Conservation (phyloP, 2,888 invertebrate genomes). For the Piscicola geometra region DNA sequence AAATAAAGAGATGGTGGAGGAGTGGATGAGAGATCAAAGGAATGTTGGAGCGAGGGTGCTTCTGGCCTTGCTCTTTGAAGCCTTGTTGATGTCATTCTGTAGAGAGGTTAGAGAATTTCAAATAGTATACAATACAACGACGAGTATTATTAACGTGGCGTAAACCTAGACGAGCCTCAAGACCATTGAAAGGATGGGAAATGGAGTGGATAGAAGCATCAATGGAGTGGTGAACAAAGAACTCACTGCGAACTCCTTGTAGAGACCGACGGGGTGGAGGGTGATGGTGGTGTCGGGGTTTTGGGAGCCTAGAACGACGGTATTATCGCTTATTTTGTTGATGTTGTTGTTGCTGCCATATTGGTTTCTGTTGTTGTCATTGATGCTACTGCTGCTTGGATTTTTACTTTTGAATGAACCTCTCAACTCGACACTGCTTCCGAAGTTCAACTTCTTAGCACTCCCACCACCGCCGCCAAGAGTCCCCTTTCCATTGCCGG, state of each 20-base stretch:
- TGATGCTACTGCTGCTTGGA: background rate
- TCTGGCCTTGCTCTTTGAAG: constrained; percentile 37
- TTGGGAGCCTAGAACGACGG: background rate
- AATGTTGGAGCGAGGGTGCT: constrained; percentile 39
- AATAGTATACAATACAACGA: background rate
- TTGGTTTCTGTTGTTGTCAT: background rate
- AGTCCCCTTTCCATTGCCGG: background rate
- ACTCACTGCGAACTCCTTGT: constrained; percentile 43
- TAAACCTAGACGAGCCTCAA: background rate
- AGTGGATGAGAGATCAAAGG: background rate
- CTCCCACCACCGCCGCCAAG: background rate
- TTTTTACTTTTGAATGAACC: constrained; percentile 5
- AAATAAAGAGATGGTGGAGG: background rate
- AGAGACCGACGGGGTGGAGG: constrained; percentile 39
- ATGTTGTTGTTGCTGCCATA: constrained; percentile 1
- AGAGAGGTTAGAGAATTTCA: background rate
- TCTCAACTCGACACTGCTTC: constrained; percentile 3
- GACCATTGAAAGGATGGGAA: background rate
- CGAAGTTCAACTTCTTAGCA: constrained; percentile 2
- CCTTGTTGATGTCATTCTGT: constrained; percentile 38
- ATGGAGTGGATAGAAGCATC: no score
- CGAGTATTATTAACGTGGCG: background rate
- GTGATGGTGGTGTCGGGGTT: constrained; percentile 34
- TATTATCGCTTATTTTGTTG: background rate
- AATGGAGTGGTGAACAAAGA: no score